Percentiles rank a stretch among this genome's conserved stretches.
These are phyloP conservation scores for Tetheella fluctuosa DNA, from an alignment of 2,888 invertebrate species.

Conservation along the genomic window DNA sequence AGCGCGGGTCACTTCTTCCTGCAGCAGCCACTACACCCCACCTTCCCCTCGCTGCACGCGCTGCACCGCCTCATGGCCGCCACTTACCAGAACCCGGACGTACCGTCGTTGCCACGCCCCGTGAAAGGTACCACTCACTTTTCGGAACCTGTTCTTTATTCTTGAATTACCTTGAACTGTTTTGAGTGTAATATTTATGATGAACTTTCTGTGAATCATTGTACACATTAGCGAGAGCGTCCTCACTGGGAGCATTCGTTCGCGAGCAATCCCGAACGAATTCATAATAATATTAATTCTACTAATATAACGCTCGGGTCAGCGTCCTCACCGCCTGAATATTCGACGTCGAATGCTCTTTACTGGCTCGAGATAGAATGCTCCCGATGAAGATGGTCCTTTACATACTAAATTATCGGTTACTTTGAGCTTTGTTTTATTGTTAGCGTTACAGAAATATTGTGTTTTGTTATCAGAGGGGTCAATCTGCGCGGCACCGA, in stretches of 20 bases:
- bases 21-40: conserved; percentile 97
- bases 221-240: too few species aligned
- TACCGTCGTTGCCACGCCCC: conserved; percentile 92
- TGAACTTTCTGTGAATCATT: neutral
- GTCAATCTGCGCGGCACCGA: conserved; percentile 94
- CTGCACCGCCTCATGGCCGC: conserved; percentile 92
- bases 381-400: too few species aligned
- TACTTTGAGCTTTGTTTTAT: conserved; percentile 13
- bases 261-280: too few species aligned
- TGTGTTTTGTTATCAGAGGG: conserved; percentile 85
- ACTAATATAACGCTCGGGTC: too few species aligned
- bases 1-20: conserved; percentile 96
- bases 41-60: conserved; percentile 92
- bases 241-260: too few species aligned
- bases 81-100: conserved; percentile 90
- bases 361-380: too few species aligned
- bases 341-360: too few species aligned
- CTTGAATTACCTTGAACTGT: neutral
- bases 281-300: too few species aligned
- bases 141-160: neutral
- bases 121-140: conserved; percentile 85
- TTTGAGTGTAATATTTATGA: neutral
- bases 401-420: neutral
- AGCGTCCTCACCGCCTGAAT: too few species aligned
- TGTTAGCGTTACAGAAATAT: conserved; percentile 37